Evolutionary conservation across 2,888 invertebrate genomes (phyloP).

Genomic region (Brenthis hecate): DNA sequence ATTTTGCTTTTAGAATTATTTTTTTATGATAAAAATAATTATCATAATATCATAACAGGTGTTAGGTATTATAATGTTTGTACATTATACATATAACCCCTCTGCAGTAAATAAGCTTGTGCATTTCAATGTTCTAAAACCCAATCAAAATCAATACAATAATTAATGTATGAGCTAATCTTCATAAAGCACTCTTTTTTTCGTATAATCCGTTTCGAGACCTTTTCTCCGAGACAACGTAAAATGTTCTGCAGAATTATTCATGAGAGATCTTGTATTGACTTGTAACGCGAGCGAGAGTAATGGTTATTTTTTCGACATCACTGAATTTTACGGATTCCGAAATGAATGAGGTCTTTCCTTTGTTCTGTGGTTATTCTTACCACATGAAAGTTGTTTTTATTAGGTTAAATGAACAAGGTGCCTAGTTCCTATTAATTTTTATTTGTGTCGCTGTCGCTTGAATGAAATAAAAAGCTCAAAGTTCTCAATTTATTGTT

Average conservation of each 20-base stretch:
- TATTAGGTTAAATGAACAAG: too few species aligned
- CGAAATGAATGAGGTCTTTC: constrained; percentile 15
- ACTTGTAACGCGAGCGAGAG: constrained; percentile 32
- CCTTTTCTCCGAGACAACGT: constrained; percentile 21
- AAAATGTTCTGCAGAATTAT: constrained; percentile 41
- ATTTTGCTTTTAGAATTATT: too few species aligned
- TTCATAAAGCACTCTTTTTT: constrained; percentile 12
- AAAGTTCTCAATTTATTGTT: too few species aligned
- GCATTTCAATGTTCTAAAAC: not conserved
- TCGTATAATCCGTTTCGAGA: constrained; percentile 24
- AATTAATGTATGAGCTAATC: constrained; percentile 11
- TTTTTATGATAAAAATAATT: too few species aligned
- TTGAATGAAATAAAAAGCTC: too few species aligned
- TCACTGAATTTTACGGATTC: constrained; percentile 25
- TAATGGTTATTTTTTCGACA: constrained; percentile 32
- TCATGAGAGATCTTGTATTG: constrained; percentile 43
- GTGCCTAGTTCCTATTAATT: too few species aligned
- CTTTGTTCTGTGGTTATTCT: not conserved
- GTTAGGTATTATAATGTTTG: too few species aligned
- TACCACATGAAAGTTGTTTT: too few species aligned
- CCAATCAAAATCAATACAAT: not conserved
- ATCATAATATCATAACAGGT: too few species aligned
- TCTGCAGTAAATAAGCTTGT: too few species aligned
- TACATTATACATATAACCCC: too few species aligned
- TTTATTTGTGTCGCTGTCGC: too few species aligned